Conservation (phyloP, 2,888 invertebrate genomes). For the Germaria angustata region DNA sequence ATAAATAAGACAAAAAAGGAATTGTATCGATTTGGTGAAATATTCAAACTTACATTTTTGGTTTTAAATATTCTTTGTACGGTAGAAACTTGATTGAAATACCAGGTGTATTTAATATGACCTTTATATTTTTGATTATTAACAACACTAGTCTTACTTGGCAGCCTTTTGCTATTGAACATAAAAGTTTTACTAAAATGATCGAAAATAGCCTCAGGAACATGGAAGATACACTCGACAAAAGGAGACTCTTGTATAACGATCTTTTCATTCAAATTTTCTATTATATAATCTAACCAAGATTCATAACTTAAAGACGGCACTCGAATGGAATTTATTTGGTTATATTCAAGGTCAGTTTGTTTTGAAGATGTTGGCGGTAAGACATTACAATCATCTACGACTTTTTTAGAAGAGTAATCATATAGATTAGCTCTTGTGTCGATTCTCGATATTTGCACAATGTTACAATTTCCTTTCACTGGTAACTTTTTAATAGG, state of each 20-base stretch:
- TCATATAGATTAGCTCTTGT: constrained; percentile 29
- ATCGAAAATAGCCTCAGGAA: constrained; percentile 86
- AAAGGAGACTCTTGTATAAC: constrained; percentile 85
- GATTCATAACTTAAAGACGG: constrained; percentile 82
- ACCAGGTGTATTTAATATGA: constrained; percentile 86
- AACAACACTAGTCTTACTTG: constrained; percentile 84
- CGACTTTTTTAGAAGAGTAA: not conserved
- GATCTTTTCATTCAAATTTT: constrained; percentile 88
- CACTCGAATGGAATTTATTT: constrained; percentile 25
- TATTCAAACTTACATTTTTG: constrained; percentile 71
- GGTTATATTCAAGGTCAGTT: not conserved
- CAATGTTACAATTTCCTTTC: constrained; percentile 23
- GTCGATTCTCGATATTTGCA: constrained; percentile 43
- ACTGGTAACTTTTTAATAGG: constrained; percentile 29
- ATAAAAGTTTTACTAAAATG: constrained; percentile 87
- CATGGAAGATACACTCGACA: constrained; percentile 85
- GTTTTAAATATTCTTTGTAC: constrained; percentile 88
- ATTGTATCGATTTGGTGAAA: not conserved
- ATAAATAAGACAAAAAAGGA: too few relatives aligned
- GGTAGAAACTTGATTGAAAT: constrained; percentile 85
- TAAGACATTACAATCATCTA: not conserved
- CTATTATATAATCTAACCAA: constrained; percentile 89
- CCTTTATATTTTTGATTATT: constrained; percentile 84
- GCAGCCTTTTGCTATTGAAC: constrained; percentile 83
- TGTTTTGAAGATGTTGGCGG: not conserved